Conservation (phyloP, 2,797 vertebrate species). For the Sparidentex hasta region DNA sequence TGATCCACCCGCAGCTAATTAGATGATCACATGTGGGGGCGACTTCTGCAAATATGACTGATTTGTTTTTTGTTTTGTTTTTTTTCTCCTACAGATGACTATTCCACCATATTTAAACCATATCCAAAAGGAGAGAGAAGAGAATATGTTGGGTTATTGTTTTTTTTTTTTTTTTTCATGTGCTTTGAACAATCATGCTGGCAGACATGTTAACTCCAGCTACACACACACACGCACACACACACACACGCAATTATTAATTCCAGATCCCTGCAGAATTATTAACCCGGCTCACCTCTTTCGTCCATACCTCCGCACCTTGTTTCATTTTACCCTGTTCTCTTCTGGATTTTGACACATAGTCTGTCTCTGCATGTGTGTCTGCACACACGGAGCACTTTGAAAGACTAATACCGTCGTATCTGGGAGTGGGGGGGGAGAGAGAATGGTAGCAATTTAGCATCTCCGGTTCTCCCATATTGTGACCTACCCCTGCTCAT, state of each 20-base stretch:
- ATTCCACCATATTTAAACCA: constrained; percentile 21
- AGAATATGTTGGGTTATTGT: not conserved
- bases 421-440: constrained; percentile 32
- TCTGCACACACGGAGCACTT: constrained; percentile 49
- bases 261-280: constrained; percentile 41
- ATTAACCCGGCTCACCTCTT: constrained; percentile 35
- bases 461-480: constrained; percentile 70
- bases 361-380: constrained; percentile 58
- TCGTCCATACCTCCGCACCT: constrained; percentile 50
- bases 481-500: constrained; percentile 73
- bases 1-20: constrained; percentile 35
- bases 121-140: constrained; percentile 14
- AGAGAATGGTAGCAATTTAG: constrained; percentile 78
- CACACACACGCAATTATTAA: constrained; percentile 45
- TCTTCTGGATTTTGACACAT: constrained; percentile 57
- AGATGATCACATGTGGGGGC: not conserved
- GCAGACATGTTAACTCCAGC: constrained; percentile 22
- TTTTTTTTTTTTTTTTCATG: not conserved
- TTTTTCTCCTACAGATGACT: constrained; percentile 15
- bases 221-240: constrained; percentile 9
- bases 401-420: constrained; percentile 50
- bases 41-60: not conserved
- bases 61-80: not conserved
- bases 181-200: constrained; percentile 17
- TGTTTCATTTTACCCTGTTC: constrained; percentile 63